Conservation (phyloP, 2,797 vertebrate species). For the Hoplostethus atlanticus region DNA sequence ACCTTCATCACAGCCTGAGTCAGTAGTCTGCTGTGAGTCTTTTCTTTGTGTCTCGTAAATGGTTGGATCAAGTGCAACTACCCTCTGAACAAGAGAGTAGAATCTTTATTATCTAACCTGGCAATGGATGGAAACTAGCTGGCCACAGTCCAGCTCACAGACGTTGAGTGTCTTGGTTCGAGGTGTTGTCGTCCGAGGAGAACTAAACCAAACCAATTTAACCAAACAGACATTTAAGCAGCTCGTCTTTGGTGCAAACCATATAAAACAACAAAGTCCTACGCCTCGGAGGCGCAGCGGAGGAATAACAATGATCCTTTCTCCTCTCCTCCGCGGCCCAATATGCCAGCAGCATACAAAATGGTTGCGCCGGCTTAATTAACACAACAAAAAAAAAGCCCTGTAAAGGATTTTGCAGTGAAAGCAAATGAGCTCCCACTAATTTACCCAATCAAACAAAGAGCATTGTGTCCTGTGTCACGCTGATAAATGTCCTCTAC, state of each 20-base stretch:
- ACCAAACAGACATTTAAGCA: constrained; percentile 57
- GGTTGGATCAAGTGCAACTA: not conserved
- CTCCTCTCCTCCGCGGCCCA: constrained; percentile 45
- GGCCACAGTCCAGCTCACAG: too few species aligned
- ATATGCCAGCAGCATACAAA: constrained; percentile 65
- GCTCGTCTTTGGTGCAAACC: constrained; percentile 55
- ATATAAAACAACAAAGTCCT: constrained; percentile 40
- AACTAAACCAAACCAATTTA: constrained; percentile 53
- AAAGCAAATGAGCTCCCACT: constrained; percentile 82
- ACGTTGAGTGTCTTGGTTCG: too few species aligned
- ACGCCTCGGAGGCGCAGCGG: constrained; percentile 41
- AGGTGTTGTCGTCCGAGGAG: constrained; percentile 15
- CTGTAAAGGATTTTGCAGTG: constrained; percentile 76
- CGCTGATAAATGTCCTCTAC: constrained; percentile 78
- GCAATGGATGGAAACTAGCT: too few species aligned
- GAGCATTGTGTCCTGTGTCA: constrained; percentile 76
- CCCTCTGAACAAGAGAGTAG: not conserved
- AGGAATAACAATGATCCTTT: constrained; percentile 58
- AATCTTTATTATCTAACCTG: not conserved
- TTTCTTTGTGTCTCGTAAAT: not conserved
- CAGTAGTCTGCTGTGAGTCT: constrained; percentile 13
- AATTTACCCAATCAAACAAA: constrained; percentile 82
- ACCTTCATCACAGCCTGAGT: constrained; percentile 17
- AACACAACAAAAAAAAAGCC: constrained; percentile 74
- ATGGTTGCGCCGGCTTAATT: constrained; percentile 72